phyloP scores from a whole-genome alignment of 2,797 vertebrate species.

The Allobates femoralis region DNA sequence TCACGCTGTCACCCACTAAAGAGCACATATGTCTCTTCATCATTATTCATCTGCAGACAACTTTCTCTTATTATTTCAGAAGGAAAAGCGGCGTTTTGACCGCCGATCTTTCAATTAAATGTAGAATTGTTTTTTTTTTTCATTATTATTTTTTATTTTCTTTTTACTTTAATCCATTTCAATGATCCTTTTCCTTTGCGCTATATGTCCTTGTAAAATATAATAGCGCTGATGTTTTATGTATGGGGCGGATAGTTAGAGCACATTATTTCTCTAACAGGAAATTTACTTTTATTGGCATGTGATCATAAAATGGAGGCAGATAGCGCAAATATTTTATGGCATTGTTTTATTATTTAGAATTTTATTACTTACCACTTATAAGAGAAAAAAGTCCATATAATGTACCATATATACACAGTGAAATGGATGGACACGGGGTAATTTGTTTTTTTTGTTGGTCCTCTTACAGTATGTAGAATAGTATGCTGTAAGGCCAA shows the following conservation, averaged over 20 bases:
- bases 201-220: conserved; percentile 32
- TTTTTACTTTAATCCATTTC: background rate
- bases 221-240: conserved; percentile 33
- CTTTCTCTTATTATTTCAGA: conserved; percentile 32
- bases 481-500: too few relatives aligned
- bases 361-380: background rate
- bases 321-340: background rate
- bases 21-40: conserved; percentile 60
- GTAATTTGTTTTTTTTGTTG: background rate
- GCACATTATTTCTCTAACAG: conserved; percentile 16
- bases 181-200: background rate
- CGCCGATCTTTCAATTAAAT: background rate
- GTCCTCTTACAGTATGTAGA: too few relatives aligned
- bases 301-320: background rate
- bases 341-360: background rate
- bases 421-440: background rate
- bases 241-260: conserved; percentile 4
- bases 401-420: background rate
- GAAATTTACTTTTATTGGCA: conserved; percentile 25
- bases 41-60: conserved; percentile 58
- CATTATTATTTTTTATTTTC: background rate
- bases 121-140: background rate
- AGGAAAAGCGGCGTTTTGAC: background rate
- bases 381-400: background rate
- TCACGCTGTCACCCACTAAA: conserved; percentile 56